These are phyloP conservation scores for Esox niger DNA, from an alignment of 2,113 vertebrate species.

Conservation along the genomic window DNA sequence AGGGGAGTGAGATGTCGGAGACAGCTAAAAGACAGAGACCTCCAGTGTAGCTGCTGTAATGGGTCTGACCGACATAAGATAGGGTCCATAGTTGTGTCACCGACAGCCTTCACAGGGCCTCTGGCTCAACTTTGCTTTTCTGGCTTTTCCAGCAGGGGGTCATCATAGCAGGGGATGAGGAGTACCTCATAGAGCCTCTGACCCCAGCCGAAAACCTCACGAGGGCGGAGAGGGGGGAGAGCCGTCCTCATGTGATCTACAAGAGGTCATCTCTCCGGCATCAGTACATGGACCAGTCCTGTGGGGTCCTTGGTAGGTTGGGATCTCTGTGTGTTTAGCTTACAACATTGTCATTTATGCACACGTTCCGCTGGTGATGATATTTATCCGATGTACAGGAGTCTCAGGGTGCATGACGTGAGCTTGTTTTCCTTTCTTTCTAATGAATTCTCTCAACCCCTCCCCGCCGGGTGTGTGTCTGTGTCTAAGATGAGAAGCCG, in stretches of 20 bases:
- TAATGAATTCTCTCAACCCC: neutral
- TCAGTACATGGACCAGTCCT: conserved; percentile 93
- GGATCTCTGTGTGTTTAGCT: neutral
- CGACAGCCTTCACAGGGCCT: neutral
- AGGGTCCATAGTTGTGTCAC: neutral
- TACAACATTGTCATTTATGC: no score
- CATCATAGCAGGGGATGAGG: conserved; percentile 91
- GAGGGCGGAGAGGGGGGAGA: conserved; percentile 71
- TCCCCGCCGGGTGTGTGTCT: neutral
- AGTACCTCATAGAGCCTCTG: conserved; percentile 96
- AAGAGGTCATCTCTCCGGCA: conserved; percentile 93
- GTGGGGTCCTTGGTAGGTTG: conserved; percentile 89
- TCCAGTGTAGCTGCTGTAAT: neutral
- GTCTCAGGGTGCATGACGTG: neutral
- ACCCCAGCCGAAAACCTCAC: conserved; percentile 76
- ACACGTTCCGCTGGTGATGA: no score
- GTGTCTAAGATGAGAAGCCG: conserved; percentile 84
- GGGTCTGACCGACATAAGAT: neutral
- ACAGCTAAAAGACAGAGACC: neutral
- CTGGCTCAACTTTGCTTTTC: neutral
- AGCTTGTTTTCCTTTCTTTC: conserved; percentile 8
- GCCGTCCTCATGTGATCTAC: conserved; percentile 94
- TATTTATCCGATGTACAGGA: no score
- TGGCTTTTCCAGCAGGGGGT: conserved; percentile 83
- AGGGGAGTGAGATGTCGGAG: neutral